phyloP scores from a whole-genome alignment of 2,888 invertebrate species.

The Lysandra bellargus region DNA sequence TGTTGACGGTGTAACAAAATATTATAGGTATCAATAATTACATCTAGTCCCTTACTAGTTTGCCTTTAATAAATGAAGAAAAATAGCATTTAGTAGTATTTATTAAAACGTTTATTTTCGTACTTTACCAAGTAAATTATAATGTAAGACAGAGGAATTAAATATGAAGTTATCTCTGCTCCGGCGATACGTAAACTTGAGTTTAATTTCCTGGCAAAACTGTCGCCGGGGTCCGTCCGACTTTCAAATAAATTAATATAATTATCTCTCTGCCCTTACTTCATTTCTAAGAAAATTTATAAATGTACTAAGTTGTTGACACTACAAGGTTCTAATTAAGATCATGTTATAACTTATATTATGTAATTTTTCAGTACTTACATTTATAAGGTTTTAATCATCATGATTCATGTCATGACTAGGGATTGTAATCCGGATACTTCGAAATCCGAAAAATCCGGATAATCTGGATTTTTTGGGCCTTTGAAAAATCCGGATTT shows the following conservation, averaged over 20 bases:
- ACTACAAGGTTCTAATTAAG: background rate
- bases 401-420: no score
- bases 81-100: background rate
- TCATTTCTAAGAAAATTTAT: constrained; percentile 30
- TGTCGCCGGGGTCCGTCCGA: constrained; percentile 37
- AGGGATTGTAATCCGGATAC: no score
- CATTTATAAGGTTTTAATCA: background rate
- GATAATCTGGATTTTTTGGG: no score
- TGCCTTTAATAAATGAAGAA: no score
- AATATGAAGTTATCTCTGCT: constrained; percentile 26
- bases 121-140: background rate
- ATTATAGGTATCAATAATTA: no score
- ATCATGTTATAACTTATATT: background rate
- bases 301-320: background rate
- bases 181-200: constrained; percentile 34
- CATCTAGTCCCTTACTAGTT: no score
- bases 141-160: constrained; percentile 23
- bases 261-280: constrained; percentile 36
- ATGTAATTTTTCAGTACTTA: background rate
- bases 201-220: constrained; percentile 42
- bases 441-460: no score
- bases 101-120: background rate
- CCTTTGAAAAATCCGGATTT: no score
- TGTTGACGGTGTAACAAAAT: no score
- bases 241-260: constrained; percentile 39